Evolutionary conservation across 2,888 invertebrate genomes (phyloP).

Genomic region (Odontomyia ornata): DNA sequence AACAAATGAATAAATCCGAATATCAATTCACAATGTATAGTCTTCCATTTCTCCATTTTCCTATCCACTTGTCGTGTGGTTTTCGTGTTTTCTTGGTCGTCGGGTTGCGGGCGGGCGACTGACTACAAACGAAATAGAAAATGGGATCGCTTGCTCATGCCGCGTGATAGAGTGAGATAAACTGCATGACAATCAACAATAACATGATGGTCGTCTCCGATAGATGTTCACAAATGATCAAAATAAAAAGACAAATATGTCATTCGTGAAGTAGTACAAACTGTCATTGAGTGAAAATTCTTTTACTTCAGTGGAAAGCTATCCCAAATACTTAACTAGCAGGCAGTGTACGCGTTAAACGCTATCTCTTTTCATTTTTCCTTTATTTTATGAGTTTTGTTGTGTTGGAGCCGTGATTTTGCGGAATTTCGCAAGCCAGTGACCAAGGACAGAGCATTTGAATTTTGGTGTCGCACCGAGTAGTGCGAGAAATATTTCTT

Average conservation of each 20-base stretch:
- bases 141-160: no score
- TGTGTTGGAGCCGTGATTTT: slow-evolving; percentile 3
- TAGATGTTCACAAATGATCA: slow-evolving; percentile 28
- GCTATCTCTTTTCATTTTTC: slow-evolving; percentile 22
- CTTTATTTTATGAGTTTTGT: slow-evolving; percentile 37
- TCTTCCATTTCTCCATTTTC: no score
- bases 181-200: background rate
- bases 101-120: no score
- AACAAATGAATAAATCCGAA: no score
- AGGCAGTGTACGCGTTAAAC: background rate
- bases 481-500: slow-evolving; percentile 8
- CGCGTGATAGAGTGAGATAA: background rate
- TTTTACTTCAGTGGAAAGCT: slow-evolving; percentile 8
- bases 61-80: no score
- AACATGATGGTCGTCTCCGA: background rate
- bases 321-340: background rate
- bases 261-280: slow-evolving; percentile 28
- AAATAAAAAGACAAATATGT: slow-evolving; percentile 39
- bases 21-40: no score
- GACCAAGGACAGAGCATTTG: background rate
- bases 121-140: no score
- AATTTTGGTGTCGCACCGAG: background rate
- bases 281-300: slow-evolving; percentile 41
- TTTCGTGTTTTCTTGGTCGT: no score
- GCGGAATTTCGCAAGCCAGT: background rate